Evolutionary conservation across 2,888 invertebrate genomes (phyloP), one percentile per base, ranked within the genome.

Genomic region (Monochamus alternatus): DNA sequence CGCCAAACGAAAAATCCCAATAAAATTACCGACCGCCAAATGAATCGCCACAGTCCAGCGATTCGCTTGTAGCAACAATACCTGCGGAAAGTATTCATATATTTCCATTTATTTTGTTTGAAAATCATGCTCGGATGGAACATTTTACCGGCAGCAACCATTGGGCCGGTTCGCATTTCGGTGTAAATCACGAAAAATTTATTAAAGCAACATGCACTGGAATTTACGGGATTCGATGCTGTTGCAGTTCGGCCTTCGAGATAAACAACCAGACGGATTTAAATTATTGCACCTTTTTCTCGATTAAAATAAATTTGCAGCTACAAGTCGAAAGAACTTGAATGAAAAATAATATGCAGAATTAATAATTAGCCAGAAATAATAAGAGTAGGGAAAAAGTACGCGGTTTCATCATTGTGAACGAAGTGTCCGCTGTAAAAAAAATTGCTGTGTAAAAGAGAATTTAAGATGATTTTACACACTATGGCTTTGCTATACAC

Each of bases 201-300:
- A 55, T 22, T 55, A 55, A 55, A 10, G n/a, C 55, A 55, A 55
- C 55, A 55, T 55, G 55, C 55, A 14, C 55, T 14, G n/a, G 55
- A 55, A 55, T 55, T 55, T 55, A 55, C 14, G 55, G 14, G 5
- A n/a, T 55, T 55, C 14, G 5, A 5, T 3, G 55, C 22, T 55
- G 55, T 14, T 47, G 47, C 47, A 47, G 47, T 8, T 47, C 47
- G 47, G 8, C 8, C 47, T 47, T 47, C 47, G 47, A 3, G 47
- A 8, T 14, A 52, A 52, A 52, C 12, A 52, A 52, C 52, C 52
- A 12, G 3, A 14, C 55, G 3, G 55, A 14, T 55, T 55, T 55
- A n/a, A 55, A 55, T 55, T 55, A 55, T 55, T 3, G 55, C 55
- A 4, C 7, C 14, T 3, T n/a, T 55, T 55, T 3, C 22, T 7